Evolutionary conservation across 2,888 invertebrate species (phyloP).

Genomic region (Sphaerophoria taeniata): DNA sequence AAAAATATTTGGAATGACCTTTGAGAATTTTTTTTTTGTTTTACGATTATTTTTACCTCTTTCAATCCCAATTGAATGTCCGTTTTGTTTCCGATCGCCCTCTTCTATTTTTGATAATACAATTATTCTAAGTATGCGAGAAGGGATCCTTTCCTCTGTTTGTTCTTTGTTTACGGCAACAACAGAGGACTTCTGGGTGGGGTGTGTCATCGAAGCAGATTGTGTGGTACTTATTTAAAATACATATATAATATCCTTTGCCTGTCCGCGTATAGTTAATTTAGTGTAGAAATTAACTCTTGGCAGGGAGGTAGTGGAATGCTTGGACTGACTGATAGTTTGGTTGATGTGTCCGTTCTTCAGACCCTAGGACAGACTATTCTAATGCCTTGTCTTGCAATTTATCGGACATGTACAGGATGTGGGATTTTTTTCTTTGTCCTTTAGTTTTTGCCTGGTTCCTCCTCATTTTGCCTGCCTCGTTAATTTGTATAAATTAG

Average conservation of each 20-base stretch:
- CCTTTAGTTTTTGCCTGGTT: neutral
- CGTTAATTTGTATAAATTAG: conserved; percentile 26
- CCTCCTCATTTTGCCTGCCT: neutral
- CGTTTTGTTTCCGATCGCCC: conserved; percentile 33
- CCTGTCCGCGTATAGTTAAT: neutral
- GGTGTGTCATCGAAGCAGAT: conserved; percentile 27
- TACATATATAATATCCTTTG: neutral
- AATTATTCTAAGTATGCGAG: conserved; percentile 7
- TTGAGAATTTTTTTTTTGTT: conserved; percentile 12
- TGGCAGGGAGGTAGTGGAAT: neutral
- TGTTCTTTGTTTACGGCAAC: conserved; percentile 56
- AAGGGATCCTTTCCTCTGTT: conserved; percentile 34
- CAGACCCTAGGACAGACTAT: neutral
- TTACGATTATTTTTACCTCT: too few relatives aligned
- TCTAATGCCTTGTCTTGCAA: neutral
- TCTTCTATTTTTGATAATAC: neutral
- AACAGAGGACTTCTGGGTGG: conserved; percentile 43
- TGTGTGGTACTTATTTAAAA: conserved; percentile 12
- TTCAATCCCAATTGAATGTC: conserved; percentile 44
- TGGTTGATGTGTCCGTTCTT: neutral
- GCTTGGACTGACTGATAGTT: neutral
- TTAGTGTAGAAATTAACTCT: neutral
- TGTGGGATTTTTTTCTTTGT: neutral
- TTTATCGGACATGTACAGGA: neutral
- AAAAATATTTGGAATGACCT: conserved; percentile 39